A percentile compares a stretch with the other conserved stretches of the same genome.
These are phyloP conservation scores for Saccopteryx bilineata DNA, from an alignment of 2,113 vertebrate genomes.

Conservation along the genomic window DNA sequence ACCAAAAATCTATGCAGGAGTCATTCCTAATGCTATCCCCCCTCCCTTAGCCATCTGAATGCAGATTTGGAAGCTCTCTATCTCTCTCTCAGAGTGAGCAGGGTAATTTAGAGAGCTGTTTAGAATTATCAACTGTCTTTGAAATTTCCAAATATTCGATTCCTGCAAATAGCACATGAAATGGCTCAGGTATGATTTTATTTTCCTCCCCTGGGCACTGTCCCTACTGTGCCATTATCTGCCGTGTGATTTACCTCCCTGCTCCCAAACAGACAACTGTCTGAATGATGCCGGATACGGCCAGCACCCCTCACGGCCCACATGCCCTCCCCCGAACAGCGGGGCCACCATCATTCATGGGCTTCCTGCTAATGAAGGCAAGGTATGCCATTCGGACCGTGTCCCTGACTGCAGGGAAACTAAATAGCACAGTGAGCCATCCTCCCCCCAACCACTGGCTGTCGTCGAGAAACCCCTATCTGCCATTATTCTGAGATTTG, in stretches of 20 bases:
- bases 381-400: neutral
- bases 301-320: neutral
- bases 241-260: conserved; percentile 48
- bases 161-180: conserved; percentile 67
- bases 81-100: conserved; percentile 62
- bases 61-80: conserved; percentile 76
- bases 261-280: neutral
- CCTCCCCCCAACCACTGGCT: neutral
- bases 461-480: neutral
- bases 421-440: neutral
- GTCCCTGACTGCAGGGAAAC: neutral
- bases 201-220: neutral
- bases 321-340: neutral
- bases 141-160: conserved; percentile 70
- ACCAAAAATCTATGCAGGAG: conserved; percentile 84
- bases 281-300: neutral
- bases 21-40: conserved; percentile 53
- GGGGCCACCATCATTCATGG: neutral
- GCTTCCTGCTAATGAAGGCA: neutral
- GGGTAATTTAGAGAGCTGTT: conserved; percentile 75
- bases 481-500: conserved; percentile 41
- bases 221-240: conserved; percentile 57
- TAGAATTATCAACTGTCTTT: conserved; percentile 73
- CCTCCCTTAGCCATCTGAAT: conserved; percentile 54
- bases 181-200: conserved; percentile 63